phyloP scores from a whole-genome alignment of 92 coral and sea anemone species.

The Muricea muricata region DNA sequence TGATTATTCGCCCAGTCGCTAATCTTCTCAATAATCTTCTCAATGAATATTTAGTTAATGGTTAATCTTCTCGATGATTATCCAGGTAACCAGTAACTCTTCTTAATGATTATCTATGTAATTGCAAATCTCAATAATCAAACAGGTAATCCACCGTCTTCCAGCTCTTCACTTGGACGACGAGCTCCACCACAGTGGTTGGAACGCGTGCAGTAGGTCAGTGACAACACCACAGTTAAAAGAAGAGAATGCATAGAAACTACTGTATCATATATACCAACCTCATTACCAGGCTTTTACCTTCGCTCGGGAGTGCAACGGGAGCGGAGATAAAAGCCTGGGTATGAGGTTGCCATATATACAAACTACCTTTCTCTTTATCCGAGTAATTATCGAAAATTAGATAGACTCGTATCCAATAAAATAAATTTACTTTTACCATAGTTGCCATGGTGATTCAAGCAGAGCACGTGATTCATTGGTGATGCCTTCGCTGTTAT shows the following conservation, averaged over 20 bases:
- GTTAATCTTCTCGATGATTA: no score
- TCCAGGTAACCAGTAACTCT: no score
- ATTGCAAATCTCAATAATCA: neutral
- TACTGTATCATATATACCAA: neutral
- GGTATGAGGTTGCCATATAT: no score
- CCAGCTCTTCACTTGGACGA: slow-evolving; percentile 85
- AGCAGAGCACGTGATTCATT: slow-evolving; percentile 81
- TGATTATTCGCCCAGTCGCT: no score
- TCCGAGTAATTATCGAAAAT: no score
- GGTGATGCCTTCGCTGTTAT: slow-evolving; percentile 80
- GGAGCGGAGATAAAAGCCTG: no score
- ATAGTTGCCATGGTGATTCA: slow-evolving; percentile 86
- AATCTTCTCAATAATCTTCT: no score
- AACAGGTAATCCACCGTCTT: slow-evolving; percentile 96
- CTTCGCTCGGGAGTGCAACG: no score
- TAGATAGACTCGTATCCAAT: neutral
- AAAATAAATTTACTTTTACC: neutral
- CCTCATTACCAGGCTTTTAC: neutral
- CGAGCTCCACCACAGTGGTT: slow-evolving; percentile 94
- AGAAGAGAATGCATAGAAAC: no score
- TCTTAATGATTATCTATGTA: neutral
- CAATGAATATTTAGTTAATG: no score
- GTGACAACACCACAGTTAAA: no score
- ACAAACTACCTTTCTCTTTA: no score
- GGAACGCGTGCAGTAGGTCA: slow-evolving; percentile 98